A percentile compares a stretch with the other conserved stretches of the same genome.
These are phyloP conservation scores for Scarus forsteni DNA, from an alignment of 2,797 vertebrate genomes.

Conservation along the genomic window DNA sequence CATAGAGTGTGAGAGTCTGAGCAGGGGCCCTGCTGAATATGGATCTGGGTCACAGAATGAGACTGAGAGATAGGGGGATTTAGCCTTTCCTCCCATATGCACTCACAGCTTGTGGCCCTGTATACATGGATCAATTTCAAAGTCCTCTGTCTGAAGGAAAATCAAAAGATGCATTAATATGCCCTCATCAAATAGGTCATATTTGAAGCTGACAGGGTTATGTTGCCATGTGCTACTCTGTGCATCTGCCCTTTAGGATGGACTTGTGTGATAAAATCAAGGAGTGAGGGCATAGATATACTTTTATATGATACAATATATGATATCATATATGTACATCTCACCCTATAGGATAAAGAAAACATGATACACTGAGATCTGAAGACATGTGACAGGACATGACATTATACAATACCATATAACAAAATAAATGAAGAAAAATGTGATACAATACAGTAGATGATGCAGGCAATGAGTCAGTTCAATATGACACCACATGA, in stretches of 20 bases:
- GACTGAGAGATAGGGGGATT: slow-evolving; percentile 60
- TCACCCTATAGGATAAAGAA: no score
- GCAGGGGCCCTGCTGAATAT: slow-evolving; percentile 74
- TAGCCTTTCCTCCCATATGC: slow-evolving; percentile 71
- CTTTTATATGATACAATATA: no score
- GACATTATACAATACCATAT: no score
- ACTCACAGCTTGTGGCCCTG: slow-evolving; percentile 64
- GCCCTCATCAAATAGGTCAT: slow-evolving; percentile 47
- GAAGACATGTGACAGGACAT: no score
- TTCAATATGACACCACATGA: no score
- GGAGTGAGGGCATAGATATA: no score
- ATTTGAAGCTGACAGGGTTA: slow-evolving; percentile 33
- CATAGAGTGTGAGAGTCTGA: slow-evolving; percentile 64
- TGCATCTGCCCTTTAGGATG: background rate
- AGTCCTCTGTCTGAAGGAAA: slow-evolving; percentile 60
- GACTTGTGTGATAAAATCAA: background rate
- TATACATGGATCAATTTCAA: slow-evolving; percentile 68
- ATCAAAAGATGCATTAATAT: slow-evolving; percentile 61
- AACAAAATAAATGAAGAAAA: no score
- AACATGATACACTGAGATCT: no score
- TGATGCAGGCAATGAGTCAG: no score
- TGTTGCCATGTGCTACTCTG: background rate
- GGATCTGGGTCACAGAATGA: slow-evolving; percentile 82
- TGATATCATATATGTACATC: no score
- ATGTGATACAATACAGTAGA: no score